phyloP scores from a whole-genome alignment of 2,888 invertebrate genomes.

The Mimumesa dahlbomi region DNA sequence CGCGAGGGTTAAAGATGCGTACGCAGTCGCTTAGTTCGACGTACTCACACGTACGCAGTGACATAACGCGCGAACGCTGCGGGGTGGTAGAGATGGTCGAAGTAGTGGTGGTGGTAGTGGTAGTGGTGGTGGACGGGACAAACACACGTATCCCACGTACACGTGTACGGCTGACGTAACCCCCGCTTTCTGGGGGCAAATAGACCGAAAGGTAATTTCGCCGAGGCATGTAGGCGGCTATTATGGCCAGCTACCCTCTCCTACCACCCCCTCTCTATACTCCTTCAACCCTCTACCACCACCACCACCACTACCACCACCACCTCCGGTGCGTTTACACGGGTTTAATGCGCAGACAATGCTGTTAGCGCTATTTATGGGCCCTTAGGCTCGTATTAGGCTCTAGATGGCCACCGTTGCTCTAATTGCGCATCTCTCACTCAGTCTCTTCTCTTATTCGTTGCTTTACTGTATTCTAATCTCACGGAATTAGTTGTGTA shows the following conservation, averaged over 20 bases:
- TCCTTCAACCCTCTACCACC: slow-evolving; percentile 11
- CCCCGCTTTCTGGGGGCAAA: slow-evolving; percentile 61
- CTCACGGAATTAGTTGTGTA: no score
- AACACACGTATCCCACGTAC: slow-evolving; percentile 50
- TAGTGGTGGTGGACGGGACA: slow-evolving; percentile 19
- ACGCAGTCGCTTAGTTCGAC: background rate
- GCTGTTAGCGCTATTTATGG: slow-evolving; percentile 51
- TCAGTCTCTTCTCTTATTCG: background rate
- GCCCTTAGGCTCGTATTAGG: slow-evolving; percentile 41
- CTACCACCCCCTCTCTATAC: slow-evolving; percentile 3
- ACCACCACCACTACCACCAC: slow-evolving; percentile 13
- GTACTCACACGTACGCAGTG: slow-evolving; percentile 15
- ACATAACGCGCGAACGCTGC: background rate
- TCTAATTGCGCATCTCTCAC: slow-evolving; percentile 30
- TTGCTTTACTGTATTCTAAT: no score
- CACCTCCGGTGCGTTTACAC: slow-evolving; percentile 37
- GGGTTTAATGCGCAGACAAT: slow-evolving; percentile 46
- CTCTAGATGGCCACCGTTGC: slow-evolving; percentile 17
- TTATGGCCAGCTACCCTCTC: slow-evolving; percentile 56
- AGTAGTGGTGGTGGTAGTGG: background rate
- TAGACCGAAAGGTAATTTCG: slow-evolving; percentile 68
- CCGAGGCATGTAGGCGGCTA: slow-evolving; percentile 64
- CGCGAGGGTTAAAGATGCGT: background rate
- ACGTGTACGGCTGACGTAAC: slow-evolving; percentile 65
- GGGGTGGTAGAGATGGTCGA: background rate